Conservation (phyloP, 2,888 invertebrate genomes). For the Polymixis flavicincta region DNA sequence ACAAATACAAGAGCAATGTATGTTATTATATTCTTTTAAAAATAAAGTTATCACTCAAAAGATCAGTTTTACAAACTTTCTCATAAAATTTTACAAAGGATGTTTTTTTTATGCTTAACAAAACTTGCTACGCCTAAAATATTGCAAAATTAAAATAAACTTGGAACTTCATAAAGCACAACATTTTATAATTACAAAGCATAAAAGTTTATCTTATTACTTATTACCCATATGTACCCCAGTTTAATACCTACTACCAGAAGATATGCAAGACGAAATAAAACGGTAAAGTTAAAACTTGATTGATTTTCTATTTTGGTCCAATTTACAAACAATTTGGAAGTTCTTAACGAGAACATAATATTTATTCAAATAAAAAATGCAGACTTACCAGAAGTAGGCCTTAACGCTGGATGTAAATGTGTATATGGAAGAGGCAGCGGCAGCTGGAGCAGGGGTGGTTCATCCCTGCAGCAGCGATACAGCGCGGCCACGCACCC, state of each 20-base stretch:
- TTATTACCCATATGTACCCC: not conserved
- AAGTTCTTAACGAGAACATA: not conserved
- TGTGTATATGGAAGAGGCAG: conserved; percentile 84
- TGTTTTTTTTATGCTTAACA: no score
- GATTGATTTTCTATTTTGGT: not conserved
- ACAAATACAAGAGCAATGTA: no score
- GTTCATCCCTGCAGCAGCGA: conserved; percentile 91
- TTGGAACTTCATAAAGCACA: not conserved
- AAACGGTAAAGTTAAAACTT: not conserved
- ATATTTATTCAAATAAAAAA: not conserved
- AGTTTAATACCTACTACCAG: not conserved
- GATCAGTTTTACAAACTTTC: no score
- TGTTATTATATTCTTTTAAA: no score
- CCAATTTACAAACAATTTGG: not conserved
- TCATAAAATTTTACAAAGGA: no score
- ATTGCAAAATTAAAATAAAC: not conserved
- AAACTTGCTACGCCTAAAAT: no score
- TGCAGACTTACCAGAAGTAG: conserved; percentile 80
- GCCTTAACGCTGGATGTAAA: conserved; percentile 86
- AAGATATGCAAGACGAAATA: not conserved
- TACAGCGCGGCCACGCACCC: conserved; percentile 92
- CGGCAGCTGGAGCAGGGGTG: conserved; percentile 82
- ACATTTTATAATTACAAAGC: not conserved
- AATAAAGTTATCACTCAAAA: no score
- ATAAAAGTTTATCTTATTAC: not conserved